Evolutionary conservation across 2,797 vertebrate genomes (phyloP).

Genomic region (Bovichtus variegatus): DNA sequence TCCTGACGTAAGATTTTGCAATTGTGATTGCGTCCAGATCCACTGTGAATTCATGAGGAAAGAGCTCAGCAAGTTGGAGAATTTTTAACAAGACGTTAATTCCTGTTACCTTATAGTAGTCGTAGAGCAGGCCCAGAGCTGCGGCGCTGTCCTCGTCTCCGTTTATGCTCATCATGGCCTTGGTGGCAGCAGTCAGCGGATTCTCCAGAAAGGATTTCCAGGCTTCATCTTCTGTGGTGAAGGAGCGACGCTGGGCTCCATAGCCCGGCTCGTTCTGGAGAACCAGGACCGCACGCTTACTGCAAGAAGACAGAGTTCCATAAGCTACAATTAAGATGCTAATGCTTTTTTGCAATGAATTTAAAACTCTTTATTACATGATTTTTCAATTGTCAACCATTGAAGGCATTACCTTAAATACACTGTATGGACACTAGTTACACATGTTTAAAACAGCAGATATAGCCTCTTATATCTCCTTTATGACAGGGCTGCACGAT

Average conservation of each 20-base stretch:
- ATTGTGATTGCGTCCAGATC: conserved; percentile 5
- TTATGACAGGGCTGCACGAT: no score
- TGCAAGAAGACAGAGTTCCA: conserved; percentile 63
- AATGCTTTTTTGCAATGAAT: not conserved
- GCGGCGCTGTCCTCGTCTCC: conserved; percentile 98
- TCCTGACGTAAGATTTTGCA: not conserved
- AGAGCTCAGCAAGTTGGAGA: not conserved
- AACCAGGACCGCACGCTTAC: conserved; percentile 97
- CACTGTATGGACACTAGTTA: not conserved
- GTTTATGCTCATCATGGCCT: conserved; percentile 99
- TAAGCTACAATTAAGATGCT: not conserved
- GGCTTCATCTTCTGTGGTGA: conserved; percentile 96
- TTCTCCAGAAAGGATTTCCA: conserved; percentile 99
- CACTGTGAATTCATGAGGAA: not conserved
- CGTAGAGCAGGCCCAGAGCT: conserved; percentile 94
- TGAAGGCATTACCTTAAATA: not conserved
- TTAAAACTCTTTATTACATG: not conserved
- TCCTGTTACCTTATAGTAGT: conserved; percentile 87
- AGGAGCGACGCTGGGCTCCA: conserved; percentile 91
- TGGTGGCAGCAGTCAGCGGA: conserved; percentile 97
- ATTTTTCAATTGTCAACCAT: not conserved
- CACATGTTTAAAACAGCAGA: not conserved
- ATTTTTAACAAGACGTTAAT: not conserved
- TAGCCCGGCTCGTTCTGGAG: conserved; percentile 96
- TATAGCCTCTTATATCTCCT: no score